phyloP scores from a whole-genome alignment of 1,140 invertebrate genomes.

The Drosophila neocordata region DNA sequence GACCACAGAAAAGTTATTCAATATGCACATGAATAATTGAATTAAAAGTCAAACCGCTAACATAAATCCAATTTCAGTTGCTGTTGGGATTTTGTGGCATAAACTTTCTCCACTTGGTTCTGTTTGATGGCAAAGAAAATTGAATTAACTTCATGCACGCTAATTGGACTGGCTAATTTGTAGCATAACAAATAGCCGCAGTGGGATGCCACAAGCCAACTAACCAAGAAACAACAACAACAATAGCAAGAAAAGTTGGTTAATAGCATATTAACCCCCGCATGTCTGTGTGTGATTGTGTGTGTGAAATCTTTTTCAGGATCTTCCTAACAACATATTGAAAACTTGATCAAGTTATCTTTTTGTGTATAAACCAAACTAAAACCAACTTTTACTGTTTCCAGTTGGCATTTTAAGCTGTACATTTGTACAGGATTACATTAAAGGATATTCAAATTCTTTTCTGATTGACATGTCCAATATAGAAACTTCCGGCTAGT shows the following conservation, averaged over 20 bases:
- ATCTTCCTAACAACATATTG: background rate
- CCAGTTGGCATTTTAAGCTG: background rate
- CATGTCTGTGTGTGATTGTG: background rate
- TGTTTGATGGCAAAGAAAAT: conserved; percentile 39
- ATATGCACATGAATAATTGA: conserved; percentile 50
- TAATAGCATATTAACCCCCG: conserved; percentile 57
- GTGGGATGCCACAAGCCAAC: conserved; percentile 11
- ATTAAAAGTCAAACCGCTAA: conserved; percentile 47
- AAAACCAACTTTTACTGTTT: background rate
- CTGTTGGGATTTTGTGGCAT: conserved; percentile 1
- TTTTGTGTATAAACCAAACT: background rate
- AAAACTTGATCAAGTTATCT: background rate
- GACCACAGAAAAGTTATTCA: conserved; percentile 28
- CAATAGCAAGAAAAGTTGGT: conserved; percentile 48
- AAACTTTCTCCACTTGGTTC: background rate
- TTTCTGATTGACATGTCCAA: background rate
- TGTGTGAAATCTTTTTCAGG: background rate
- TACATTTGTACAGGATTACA: no score
- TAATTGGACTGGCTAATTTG: conserved; percentile 70
- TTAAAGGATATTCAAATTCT: background rate
- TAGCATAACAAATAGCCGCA: conserved; percentile 67
- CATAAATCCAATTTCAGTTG: conserved; percentile 15
- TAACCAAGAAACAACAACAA: conserved; percentile 20
- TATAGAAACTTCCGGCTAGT: background rate
- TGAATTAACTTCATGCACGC: conserved; percentile 54